Evolutionary conservation across 1,140 invertebrate genomes (phyloP), one percentile per base, ranked within the genome.

Genomic region (Bombus superbus): DNA sequence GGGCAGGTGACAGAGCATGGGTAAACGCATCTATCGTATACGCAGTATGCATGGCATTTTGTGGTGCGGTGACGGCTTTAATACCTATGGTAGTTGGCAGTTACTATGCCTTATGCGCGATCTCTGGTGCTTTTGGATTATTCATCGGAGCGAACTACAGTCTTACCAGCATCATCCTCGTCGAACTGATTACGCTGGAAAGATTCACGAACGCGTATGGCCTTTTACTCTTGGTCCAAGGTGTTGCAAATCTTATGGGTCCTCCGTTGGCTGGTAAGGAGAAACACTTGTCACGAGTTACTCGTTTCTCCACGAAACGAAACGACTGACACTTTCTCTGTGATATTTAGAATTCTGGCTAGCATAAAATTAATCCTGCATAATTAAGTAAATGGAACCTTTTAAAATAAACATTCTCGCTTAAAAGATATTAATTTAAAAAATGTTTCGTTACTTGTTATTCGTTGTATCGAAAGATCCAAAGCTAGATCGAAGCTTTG

Each of bases 161-260:
- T 15, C 95, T 98, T 6, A 98, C 98, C 18, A 97, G 97, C 87
- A 98, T 98, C 87, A 98, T 98, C 81, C 95, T 98, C 44, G 98
- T 98, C 38, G 97, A 98, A 92, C 95, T 98, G 86, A 98, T 98
- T 82, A 97, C 97, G 10, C 92, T 99, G 44, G 98, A 99, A 88
- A 96, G 97, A 91, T 98, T 99, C 92, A 98, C 98, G 1, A 98
- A 98, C 91, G 98, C 98, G 6, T 99, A 99, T 92, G 98, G 98
- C 22, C 95, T 99, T 82, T 94, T 99, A 59, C 95, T 98, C 77
- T 95, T 99, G 8, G 98, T 98, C 79, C 98, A 99, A 94, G 98
- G 98, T 8, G 94, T 98, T 62, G 98, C 98, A 2, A 98, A 98
- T 93, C 96, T 99, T 4, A 96, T 98, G 89, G 98, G 98, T 53